Conservation (phyloP, 2,888 invertebrate species). For the Eurois occulta region DNA sequence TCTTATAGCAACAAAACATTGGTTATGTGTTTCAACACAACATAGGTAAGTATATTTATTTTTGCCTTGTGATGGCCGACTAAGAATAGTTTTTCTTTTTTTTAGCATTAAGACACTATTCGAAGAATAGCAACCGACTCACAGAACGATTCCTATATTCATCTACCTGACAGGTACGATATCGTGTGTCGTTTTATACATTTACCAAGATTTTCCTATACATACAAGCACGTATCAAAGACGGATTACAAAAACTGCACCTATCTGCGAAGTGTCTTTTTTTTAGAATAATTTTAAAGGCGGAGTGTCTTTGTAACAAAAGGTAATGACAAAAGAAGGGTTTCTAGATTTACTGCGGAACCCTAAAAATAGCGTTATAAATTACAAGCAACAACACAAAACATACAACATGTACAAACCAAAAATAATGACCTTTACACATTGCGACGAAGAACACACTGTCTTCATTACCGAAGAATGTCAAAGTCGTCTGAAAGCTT, state of each 20-base stretch:
- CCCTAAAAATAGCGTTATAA: neutral
- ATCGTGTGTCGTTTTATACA: neutral
- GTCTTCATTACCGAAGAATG: conserved; percentile 38
- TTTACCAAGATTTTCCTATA: neutral
- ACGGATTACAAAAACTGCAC: neutral
- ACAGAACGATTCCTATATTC: neutral
- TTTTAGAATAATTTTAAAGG: neutral
- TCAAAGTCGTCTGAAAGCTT: conserved; percentile 52
- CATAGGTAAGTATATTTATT: conserved; percentile 35
- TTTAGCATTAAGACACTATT: conserved; percentile 2
- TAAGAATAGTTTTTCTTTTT: conserved; percentile 29
- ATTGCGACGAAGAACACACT: conserved; percentile 12
- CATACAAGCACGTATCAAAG: neutral
- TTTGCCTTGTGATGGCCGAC: conserved; percentile 18
- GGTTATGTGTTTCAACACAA: conserved; percentile 46
- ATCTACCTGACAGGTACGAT: neutral
- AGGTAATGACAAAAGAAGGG: neutral
- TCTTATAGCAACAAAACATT: conserved; percentile 45
- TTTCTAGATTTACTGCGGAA: neutral
- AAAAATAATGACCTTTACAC: conserved; percentile 27
- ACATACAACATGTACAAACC: conserved; percentile 6
- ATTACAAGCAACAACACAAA: neutral
- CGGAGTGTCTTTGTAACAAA: neutral
- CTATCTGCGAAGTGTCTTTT: neutral
- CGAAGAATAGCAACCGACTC: neutral